These are phyloP conservation scores for Eurosta solidaginis DNA, from an alignment of 1,140 invertebrate species.

Conservation along the genomic window DNA sequence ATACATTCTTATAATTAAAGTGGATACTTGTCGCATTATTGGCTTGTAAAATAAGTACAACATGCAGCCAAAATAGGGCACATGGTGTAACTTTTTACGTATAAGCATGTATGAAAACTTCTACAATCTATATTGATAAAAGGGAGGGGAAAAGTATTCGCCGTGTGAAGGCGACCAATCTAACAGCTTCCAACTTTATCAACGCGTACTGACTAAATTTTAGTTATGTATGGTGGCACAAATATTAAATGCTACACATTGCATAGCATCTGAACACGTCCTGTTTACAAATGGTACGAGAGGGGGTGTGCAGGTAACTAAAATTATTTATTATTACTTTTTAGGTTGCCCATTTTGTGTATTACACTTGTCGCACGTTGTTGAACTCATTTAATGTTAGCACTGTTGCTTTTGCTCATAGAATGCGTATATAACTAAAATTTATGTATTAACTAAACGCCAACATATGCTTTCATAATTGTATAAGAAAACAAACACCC, in stretches of 20 bases:
- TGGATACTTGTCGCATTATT: constrained; percentile 19
- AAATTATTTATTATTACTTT: constrained; percentile 14
- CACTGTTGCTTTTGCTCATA: background rate
- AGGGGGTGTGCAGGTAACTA: background rate
- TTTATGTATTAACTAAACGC: too few species aligned
- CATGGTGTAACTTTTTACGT: too few species aligned
- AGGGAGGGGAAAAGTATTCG: background rate
- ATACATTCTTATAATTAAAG: background rate
- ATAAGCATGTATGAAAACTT: too few species aligned
- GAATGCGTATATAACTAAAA: too few species aligned
- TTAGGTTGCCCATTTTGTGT: background rate
- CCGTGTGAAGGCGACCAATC: background rate
- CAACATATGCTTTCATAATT: too few species aligned
- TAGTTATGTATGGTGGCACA: background rate
- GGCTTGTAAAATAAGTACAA: background rate
- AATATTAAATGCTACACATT: background rate
- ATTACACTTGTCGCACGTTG: constrained; percentile 8
- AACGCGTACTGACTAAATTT: constrained; percentile 11
- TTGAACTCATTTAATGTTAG: background rate
- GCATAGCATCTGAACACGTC: background rate
- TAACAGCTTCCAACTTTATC: background rate
- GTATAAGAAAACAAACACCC: background rate
- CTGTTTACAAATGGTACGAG: too few species aligned
- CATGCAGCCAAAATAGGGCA: too few species aligned
- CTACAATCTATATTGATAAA: background rate